These are phyloP conservation scores for Parnassius apollo DNA, from an alignment of 2,888 invertebrate species.

Conservation along the genomic window DNA sequence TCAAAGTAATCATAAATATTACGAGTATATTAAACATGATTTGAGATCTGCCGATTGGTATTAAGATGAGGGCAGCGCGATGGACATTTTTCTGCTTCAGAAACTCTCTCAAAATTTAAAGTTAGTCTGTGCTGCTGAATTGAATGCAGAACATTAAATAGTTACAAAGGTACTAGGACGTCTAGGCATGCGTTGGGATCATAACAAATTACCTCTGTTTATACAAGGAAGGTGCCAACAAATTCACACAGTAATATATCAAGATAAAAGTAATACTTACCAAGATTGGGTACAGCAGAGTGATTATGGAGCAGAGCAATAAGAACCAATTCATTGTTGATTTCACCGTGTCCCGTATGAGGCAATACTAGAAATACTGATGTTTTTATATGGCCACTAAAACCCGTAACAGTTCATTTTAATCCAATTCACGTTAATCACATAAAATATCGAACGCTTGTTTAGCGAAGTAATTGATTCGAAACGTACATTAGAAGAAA, in stretches of 20 bases:
- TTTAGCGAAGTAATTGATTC: constrained; percentile 17
- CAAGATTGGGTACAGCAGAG: constrained; percentile 43
- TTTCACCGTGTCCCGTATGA: constrained; percentile 14
- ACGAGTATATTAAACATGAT: too few species aligned
- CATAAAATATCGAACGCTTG: constrained; percentile 24
- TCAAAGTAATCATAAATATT: too few species aligned
- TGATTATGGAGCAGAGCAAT: constrained; percentile 43
- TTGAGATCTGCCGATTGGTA: too few species aligned
- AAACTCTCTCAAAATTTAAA: too few species aligned
- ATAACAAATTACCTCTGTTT: too few species aligned
- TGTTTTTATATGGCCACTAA: constrained; percentile 37
- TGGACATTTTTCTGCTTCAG: too few species aligned
- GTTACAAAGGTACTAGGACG: too few species aligned
- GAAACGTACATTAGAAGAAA: background rate
- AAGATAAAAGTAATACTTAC: constrained; percentile 37
- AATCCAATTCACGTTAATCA: constrained; percentile 32
- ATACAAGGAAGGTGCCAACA: too few species aligned
- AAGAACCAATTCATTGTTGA: constrained; percentile 54
- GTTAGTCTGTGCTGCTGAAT: too few species aligned
- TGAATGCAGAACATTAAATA: too few species aligned
- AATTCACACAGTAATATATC: background rate
- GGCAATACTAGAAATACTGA: background rate
- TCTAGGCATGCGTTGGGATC: too few species aligned
- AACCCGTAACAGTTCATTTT: constrained; percentile 31
- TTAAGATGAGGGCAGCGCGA: too few species aligned